These are phyloP conservation scores for Falco naumanni DNA, from an alignment of 2,797 vertebrate species.

Conservation along the genomic window DNA sequence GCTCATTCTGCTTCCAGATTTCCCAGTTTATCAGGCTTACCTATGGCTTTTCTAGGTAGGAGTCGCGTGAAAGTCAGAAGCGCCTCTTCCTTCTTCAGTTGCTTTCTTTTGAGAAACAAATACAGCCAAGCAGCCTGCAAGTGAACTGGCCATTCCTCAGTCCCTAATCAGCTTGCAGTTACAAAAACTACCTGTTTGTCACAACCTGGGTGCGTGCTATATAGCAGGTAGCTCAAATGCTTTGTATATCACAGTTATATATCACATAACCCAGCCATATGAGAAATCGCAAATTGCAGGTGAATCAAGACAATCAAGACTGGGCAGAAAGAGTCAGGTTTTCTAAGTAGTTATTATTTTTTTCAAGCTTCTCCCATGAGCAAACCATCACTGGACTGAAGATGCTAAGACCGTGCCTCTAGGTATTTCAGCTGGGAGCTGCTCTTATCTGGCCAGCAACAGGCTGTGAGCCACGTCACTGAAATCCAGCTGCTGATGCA, in stretches of 20 bases:
- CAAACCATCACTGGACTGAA: background rate
- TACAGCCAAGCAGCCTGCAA: background rate
- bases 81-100: background rate
- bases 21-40: conserved; percentile 26
- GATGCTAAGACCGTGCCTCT: background rate
- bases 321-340: background rate
- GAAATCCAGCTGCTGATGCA: background rate
- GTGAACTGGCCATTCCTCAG: background rate
- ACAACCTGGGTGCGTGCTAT: background rate
- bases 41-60: background rate
- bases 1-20: background rate
- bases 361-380: background rate
- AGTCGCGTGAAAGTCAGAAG: background rate
- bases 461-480: background rate
- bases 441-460: background rate
- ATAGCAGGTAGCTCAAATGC: background rate
- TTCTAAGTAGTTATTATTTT: background rate
- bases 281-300: background rate
- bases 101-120: background rate
- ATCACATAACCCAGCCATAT: background rate
- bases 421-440: background rate
- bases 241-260: background rate
- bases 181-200: background rate
- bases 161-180: background rate
- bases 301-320: background rate